Evolutionary conservation across 2,797 vertebrate genomes (phyloP).

Genomic region (Microctenopoma stevenorrisi): DNA sequence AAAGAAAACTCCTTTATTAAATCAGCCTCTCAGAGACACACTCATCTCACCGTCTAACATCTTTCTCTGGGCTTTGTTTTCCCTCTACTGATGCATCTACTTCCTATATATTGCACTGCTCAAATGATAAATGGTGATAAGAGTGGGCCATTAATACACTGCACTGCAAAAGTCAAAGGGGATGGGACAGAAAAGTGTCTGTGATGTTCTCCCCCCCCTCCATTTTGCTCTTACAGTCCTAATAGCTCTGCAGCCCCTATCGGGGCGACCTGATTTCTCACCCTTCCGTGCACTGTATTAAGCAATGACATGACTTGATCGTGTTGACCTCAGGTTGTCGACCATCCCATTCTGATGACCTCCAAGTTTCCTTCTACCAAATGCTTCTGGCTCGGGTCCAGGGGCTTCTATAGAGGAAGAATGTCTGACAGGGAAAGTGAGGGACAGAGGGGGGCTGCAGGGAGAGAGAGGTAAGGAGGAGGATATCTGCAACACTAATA

Average conservation of each 20-base stretch:
- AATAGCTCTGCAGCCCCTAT: conserved; percentile 65
- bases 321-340: conserved; percentile 63
- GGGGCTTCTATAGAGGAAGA: conserved; percentile 65
- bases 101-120: conserved; percentile 76
- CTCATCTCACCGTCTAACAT: conserved; percentile 58
- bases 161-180: conserved; percentile 76
- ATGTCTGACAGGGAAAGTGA: conserved; percentile 62
- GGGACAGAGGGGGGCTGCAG: conserved; percentile 64
- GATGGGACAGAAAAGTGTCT: conserved; percentile 75
- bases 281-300: conserved; percentile 61
- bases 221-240: conserved; percentile 43
- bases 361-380: conserved; percentile 72
- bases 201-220: conserved; percentile 47
- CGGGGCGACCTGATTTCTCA: conserved; percentile 53
- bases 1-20: conserved; percentile 67
- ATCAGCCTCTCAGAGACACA: conserved; percentile 66
- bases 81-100: conserved; percentile 65
- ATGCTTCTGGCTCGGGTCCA: conserved; percentile 68
- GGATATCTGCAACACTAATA: conserved; percentile 87
- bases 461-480: conserved; percentile 72
- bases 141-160: conserved; percentile 79
- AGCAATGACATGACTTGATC: conserved; percentile 73
- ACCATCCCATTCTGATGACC: conserved; percentile 73
- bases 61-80: conserved; percentile 75
- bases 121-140: conserved; percentile 83